Evolutionary conservation across 2,888 invertebrate species (phyloP).

Genomic region (Cyclophora albipunctata): DNA sequence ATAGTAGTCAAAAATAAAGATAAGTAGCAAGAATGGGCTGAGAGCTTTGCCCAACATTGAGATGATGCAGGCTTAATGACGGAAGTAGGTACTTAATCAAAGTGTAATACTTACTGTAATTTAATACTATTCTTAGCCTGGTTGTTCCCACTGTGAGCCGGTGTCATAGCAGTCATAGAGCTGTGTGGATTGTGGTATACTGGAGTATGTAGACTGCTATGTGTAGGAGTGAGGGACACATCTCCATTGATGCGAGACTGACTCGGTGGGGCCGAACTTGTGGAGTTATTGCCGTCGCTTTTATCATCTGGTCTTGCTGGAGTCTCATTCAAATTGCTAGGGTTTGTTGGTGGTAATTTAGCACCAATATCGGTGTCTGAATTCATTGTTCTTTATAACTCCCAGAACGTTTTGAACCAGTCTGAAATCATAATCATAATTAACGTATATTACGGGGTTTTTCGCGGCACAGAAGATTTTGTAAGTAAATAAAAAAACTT

Average conservation of each 20-base stretch:
- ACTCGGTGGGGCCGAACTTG: not conserved
- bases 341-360: no score
- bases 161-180: slow-evolving; percentile 68
- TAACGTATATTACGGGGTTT: no score
- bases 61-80: not conserved
- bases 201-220: slow-evolving; percentile 48
- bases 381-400: no score
- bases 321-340: not conserved
- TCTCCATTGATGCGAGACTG: slow-evolving; percentile 35
- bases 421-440: no score
- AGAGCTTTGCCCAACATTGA: no score
- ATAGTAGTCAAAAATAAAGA: not conserved
- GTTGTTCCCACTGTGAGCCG: slow-evolving; percentile 68
- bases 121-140: slow-evolving; percentile 77
- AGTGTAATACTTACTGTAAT: slow-evolving; percentile 67
- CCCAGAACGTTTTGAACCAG: no score
- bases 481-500: no score
- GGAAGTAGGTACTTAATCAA: not conserved
- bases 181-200: slow-evolving; percentile 64
- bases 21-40: not conserved
- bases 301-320: not conserved
- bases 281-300: not conserved
- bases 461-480: no score
- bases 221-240: slow-evolving; percentile 57
- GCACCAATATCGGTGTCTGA: no score